phyloP scores from a whole-genome alignment of 2,797 vertebrate genomes.

The Anniella stebbinsi region DNA sequence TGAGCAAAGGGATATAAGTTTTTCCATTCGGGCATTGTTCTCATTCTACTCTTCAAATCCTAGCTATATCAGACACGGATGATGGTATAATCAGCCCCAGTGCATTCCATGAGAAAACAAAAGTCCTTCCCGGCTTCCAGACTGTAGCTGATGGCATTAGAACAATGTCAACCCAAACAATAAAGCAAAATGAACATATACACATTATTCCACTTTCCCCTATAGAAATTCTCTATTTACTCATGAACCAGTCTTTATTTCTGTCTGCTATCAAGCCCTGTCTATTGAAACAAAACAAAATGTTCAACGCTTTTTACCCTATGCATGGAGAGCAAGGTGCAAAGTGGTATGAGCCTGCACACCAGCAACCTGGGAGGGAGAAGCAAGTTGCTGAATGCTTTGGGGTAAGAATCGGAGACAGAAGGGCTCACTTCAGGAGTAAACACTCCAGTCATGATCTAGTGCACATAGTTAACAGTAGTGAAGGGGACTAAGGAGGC shows the following conservation, averaged over 20 bases:
- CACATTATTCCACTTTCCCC: neutral
- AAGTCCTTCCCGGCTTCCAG: neutral
- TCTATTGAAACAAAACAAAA: neutral
- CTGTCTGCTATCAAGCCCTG: neutral
- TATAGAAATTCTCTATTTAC: neutral
- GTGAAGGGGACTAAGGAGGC: neutral
- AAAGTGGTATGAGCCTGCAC: neutral
- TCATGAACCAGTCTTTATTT: neutral
- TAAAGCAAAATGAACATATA: neutral
- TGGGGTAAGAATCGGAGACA: neutral
- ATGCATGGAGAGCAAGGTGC: neutral
- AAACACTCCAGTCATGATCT: neutral
- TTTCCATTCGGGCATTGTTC: neutral
- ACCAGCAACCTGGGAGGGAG: neutral
- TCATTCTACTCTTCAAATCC: neutral
- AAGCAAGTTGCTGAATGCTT: constrained; percentile 8
- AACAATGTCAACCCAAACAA: neutral
- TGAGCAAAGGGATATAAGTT: neutral
- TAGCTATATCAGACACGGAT: neutral
- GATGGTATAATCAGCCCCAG: neutral
- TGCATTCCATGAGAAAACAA: neutral
- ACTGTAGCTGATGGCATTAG: neutral
- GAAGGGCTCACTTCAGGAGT: neutral
- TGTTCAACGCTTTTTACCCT: neutral
- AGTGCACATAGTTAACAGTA: neutral